Evolutionary conservation across 2,888 invertebrate genomes (phyloP), one percentile per base, ranked within the genome.

Genomic region (Teleiodes luculella): DNA sequence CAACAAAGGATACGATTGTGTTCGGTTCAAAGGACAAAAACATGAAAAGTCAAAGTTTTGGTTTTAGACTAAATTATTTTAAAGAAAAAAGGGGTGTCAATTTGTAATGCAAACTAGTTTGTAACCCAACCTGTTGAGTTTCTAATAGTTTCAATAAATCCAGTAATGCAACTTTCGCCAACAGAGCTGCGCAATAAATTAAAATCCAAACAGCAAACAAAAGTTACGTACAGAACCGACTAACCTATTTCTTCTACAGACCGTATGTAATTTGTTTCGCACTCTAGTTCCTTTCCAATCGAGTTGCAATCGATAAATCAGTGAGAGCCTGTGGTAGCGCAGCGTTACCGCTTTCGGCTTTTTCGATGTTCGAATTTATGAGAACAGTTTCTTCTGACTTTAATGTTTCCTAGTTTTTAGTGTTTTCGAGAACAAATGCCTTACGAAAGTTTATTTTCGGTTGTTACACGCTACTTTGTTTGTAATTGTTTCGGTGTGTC

Each of bases 321-420:
- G 54, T 48, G 54, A 54, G 46, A 53, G 51, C 28, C 39, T 10
- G 16, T 37, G 37, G 50, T 46, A 53, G 13, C 24, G 20, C 35
- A 18, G 35, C 11, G 45, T 18, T 54, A 55, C 55, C 37, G 52
- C 58, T 60, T 58, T 53, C 56, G 24, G 16, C 53, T 53, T 53
- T 53, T 67, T 67, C 66, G 66, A 66, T 70, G 54, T 57, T 57
- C 59, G 62, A 67, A 72, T 76, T 74, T 73, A 75, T 70, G 65
- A 65, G 66, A 64, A 69, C 59, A 65, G 70, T 69, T 68, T 66
- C 63, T 60, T 59, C 57, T 59, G 74, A 76, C 72, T 67, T 76
- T 76, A 72, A 77, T 68, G 72, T 58, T 66, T 63, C 58, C 61
- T 48, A 47, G 64, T 67, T 63, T 68, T 68, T 68, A 68, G 62